A percentile compares a stretch with the other conserved stretches of the same genome.
These are phyloP conservation scores for Agelastica alni DNA, from an alignment of 2,888 invertebrate genomes.

Conservation along the genomic window DNA sequence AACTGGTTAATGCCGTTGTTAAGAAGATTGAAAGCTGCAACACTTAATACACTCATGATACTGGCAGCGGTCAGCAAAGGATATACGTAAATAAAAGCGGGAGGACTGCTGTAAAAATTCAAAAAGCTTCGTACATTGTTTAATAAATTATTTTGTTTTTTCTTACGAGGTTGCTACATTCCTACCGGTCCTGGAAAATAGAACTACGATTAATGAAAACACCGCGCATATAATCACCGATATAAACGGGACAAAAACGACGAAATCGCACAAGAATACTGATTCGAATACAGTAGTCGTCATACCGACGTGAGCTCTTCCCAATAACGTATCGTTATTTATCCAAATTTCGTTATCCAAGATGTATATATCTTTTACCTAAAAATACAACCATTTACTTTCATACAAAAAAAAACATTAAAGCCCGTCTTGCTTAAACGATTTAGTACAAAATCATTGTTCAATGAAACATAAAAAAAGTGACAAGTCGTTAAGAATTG, in stretches of 20 bases:
- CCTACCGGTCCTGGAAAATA: constrained; percentile 36
- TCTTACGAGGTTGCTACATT: constrained; percentile 40
- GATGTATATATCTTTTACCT: constrained; percentile 15
- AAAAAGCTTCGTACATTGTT: neutral
- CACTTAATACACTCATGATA: constrained; percentile 33
- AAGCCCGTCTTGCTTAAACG: too few relatives aligned
- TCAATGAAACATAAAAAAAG: too few relatives aligned
- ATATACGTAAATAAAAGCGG: constrained; percentile 44
- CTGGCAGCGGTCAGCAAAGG: constrained; percentile 38
- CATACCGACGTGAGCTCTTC: constrained; percentile 14
- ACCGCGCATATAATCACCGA: constrained; percentile 42
- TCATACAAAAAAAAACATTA: too few relatives aligned
- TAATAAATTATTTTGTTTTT: neutral
- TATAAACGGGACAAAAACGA: constrained; percentile 41
- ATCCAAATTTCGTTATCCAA: constrained; percentile 18
- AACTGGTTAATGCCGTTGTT: constrained; percentile 39
- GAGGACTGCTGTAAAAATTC: constrained; percentile 37
- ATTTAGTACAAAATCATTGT: too few relatives aligned
- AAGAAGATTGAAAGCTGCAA: constrained; percentile 25
- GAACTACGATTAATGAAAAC: constrained; percentile 30
- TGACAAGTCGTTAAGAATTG: too few relatives aligned
- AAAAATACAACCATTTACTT: neutral
- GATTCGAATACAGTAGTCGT: constrained; percentile 17
- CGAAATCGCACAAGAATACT: constrained; percentile 39
- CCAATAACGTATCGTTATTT: constrained; percentile 16